Percentiles rank a stretch among this genome's conserved stretches.
Conservation (phyloP, 2,113 vertebrate species). For the Madoqua kirkii region DNA sequence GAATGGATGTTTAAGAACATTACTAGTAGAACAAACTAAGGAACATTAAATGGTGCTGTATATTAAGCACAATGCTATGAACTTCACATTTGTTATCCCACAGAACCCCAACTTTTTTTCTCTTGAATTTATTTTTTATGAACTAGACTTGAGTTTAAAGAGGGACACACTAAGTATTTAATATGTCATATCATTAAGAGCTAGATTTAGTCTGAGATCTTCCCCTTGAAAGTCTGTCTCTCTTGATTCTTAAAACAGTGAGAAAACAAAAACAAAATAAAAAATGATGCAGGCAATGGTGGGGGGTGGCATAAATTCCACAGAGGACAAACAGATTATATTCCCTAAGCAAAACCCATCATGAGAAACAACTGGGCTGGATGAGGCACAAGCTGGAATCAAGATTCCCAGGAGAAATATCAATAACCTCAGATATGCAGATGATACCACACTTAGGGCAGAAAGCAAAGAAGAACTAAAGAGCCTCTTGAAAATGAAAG, state of each 20-base stretch:
- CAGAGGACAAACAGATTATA: background rate
- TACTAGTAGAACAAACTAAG: background rate
- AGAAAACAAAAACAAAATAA: background rate
- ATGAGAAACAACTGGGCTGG: background rate
- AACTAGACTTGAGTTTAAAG: background rate
- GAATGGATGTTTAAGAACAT: background rate
- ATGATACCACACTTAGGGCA: background rate
- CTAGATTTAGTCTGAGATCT: background rate
- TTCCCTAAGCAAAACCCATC: background rate
- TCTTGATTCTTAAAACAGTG: background rate
- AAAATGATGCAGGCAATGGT: background rate
- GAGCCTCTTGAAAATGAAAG: background rate
- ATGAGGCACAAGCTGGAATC: background rate
- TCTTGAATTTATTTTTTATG: background rate
- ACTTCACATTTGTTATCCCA: background rate
- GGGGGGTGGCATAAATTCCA: fast-evolving
- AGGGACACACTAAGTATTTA: background rate
- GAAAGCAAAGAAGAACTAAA: background rate
- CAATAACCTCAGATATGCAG: background rate
- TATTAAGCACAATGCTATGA: background rate
- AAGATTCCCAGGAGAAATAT: background rate
- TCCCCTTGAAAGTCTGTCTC: background rate
- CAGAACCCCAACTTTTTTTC: background rate
- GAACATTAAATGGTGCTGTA: background rate
- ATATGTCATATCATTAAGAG: background rate